Base-by-base conservation (phyloP, 2,888 invertebrate genomes). In the Plemyria rubiginata region DNA sequence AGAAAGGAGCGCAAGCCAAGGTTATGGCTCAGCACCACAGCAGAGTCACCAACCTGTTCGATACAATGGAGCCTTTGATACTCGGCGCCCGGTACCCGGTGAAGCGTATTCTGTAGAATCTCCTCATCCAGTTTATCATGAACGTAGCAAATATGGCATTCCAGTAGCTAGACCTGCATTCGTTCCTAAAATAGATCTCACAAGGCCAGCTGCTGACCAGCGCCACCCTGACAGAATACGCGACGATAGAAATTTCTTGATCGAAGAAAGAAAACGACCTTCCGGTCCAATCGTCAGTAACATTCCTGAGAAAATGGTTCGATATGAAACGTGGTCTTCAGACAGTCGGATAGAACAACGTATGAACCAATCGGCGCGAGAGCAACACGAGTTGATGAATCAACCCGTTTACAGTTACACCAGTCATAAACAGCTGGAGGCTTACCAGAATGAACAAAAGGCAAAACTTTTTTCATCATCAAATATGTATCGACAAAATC, bases 131-230 rank as follows among this genome's bases (percentile, higher is more conserved):
- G 70, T 77, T 54, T 88, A 87, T 69, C 75, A 81, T 62, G 91
- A 90, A 49, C 85, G 85, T 50, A 84, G 66, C 69, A 90, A 88
- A 80, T 87, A 84, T 70, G 75, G 70, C 63, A 74, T 77, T 49
- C 80, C 84, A 57, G 65, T 74, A 48, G 76, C 75, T 32, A 84
- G 89, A 79, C 66, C 82, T 54, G 90, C 92, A 50, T 86, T 82
- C 68, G 89, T 92, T 70, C 87, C 90, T 74, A 86, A 90, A 82
- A 93, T 93, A 80, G 93, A 93, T 81, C 87, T 92, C 66, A 92
- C 92, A 36, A 82, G 85, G 73, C 72, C 87, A 50, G 73, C 80
- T 29, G 75, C 70, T 54, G 88, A 89, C 58, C 88, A 90, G 64
- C 85, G 87, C 66, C 84, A 77, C 63, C 62, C 78, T 46, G 89